Conservation (phyloP, 2,888 invertebrate species). For the Girardia tigrina region DNA sequence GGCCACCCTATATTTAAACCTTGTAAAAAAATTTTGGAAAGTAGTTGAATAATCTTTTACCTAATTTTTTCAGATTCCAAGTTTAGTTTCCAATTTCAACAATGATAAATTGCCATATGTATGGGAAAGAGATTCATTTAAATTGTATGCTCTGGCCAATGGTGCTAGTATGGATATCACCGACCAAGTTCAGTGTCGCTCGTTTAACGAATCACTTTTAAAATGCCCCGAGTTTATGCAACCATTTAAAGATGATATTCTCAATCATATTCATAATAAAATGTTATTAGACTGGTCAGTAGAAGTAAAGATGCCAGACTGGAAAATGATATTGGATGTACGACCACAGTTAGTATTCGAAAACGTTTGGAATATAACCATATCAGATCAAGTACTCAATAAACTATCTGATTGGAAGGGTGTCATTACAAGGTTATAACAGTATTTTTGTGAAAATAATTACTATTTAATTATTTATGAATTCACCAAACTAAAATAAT, state of each 20-base stretch:
- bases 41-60: too few species aligned
- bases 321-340: background rate
- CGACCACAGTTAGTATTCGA: background rate
- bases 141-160: background rate
- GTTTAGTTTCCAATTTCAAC: background rate
- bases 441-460: background rate
- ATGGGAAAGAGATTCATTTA: background rate
- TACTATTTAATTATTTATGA: background rate
- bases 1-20: too few species aligned
- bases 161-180: background rate
- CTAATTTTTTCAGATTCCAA: background rate
- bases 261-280: background rate
- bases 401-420: background rate
- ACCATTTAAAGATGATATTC: background rate
- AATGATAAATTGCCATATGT: background rate
- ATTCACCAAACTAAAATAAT: too few species aligned
- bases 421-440: background rate
- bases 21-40: too few species aligned
- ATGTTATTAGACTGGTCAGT: background rate
- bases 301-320: background rate
- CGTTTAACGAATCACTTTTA: background rate
- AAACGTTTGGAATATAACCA: background rate
- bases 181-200: background rate
- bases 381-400: conserved; percentile 2
- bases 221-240: background rate